Evolutionary conservation across 2,113 vertebrate genomes (phyloP), one percentile per base, ranked within the genome.

Genomic region (Dicrurus megarhynchus): DNA sequence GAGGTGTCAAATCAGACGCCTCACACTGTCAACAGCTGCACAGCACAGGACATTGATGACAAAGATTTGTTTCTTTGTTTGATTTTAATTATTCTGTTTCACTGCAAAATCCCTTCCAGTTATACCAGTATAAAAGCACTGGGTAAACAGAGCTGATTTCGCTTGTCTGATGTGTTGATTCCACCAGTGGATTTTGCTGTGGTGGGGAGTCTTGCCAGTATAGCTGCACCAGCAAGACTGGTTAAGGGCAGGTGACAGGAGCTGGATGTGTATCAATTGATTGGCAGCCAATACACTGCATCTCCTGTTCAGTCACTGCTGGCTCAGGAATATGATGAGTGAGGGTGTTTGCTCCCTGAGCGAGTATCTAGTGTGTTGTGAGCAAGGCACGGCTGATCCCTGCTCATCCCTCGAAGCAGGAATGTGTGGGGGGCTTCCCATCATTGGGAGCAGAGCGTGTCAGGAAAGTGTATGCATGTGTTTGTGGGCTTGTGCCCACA

Each of bases 201-300:
- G 71, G 32, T 76, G 88, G n/a, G 74, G 70, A 94, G 61, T 96
- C 93, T 67, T 80, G 47, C 73, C 68, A 81, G 64, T 20, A 46
- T 1, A 67, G 88, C 60, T 90, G 83, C 71, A 77, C 64, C 90
- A 89, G 95, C 89, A 90, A 27, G 57, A 71, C 85, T 55, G 85
- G 79, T 28, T 65, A 6, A 55, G 68, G 39, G 86, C 79, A 69
- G 83, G 64, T 84, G 89, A 60, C 86, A 67, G 85, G 59, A 65
- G n/a, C 75, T 92, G 96, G 78, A n/a, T 30, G 61, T 20, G 5
- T 49, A 47, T 70, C n/a, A 30, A 33, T 65, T 5, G 52, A 88
- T 83, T 56, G 83, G 79, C 90, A 80, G 70, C 79, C 85, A 57
- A 20, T 65, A 14, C 24, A 11, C 41, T 2, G 3, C 27, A 27